A percentile compares a stretch with the other conserved stretches of the same genome.
phyloP scores from a whole-genome alignment of 2,113 vertebrate species.

The Gymnorhina tibicen region DNA sequence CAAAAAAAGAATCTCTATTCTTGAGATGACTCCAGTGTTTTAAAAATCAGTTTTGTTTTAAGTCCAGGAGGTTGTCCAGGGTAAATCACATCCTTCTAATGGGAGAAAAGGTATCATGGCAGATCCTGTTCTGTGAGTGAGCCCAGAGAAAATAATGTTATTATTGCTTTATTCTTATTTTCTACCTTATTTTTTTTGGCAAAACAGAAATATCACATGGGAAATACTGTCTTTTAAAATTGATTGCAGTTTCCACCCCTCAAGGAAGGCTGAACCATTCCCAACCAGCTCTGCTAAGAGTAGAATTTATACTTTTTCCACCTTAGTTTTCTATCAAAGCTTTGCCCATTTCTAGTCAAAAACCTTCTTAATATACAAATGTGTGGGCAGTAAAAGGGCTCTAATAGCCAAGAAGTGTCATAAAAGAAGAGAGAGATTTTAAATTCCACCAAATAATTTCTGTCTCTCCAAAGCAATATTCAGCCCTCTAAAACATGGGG shows the following conservation, averaged over 20 bases:
- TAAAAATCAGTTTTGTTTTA: neutral
- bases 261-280: neutral
- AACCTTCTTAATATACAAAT: neutral
- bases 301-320: neutral
- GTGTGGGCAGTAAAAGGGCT: neutral
- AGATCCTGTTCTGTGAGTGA: neutral
- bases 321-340: neutral
- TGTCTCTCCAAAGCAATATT: neutral
- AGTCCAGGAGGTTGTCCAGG: neutral
- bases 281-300: neutral
- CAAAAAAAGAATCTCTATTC: neutral
- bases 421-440: neutral
- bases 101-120: neutral
- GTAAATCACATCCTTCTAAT: neutral
- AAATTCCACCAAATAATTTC: neutral
- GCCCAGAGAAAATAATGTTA: neutral
- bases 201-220: neutral
- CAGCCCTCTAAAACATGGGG: fast-evolving
- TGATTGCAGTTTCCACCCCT: neutral
- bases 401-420: neutral
- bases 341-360: neutral
- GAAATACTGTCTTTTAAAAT: neutral
- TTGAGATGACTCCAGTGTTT: neutral
- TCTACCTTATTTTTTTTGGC: neutral
- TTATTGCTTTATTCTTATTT: neutral